phyloP scores from a whole-genome alignment of 2,797 vertebrate genomes.

The Ctenosaura bakeri region DNA sequence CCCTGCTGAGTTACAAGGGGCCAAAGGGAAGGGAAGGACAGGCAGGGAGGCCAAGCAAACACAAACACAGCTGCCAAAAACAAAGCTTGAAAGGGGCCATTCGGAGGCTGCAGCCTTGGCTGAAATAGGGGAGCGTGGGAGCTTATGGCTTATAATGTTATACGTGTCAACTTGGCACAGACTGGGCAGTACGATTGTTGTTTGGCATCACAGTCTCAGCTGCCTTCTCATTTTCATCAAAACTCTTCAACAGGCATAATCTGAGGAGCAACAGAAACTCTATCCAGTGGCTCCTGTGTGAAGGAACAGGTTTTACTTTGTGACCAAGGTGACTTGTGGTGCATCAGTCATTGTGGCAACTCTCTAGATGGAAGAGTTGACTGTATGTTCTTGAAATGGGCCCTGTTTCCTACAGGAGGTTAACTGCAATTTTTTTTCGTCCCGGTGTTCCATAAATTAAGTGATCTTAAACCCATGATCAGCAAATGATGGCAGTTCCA shows the following conservation, averaged over 20 bases:
- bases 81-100: conserved; percentile 74
- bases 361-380: not conserved
- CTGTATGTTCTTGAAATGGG: not conserved
- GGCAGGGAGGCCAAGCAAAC: conserved; percentile 76
- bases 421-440: not conserved
- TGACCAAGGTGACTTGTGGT: not conserved
- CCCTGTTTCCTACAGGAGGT: not conserved
- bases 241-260: not conserved
- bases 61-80: conserved; percentile 80
- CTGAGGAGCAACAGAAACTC: not conserved
- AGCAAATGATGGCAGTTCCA: not conserved
- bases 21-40: conserved; percentile 58
- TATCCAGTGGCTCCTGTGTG: not conserved
- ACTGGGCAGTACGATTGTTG: conserved; percentile 6
- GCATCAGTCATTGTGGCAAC: not conserved
- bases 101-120: conserved; percentile 65
- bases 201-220: conserved; percentile 3
- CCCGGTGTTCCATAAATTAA: conserved; percentile 17
- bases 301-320: not conserved
- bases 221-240: conserved; percentile 19
- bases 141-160: conserved; percentile 10
- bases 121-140: conserved; percentile 47
- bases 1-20: conserved; percentile 69
- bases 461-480: conserved; percentile 13
- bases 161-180: conserved; percentile 28